Evolutionary conservation across 2,888 invertebrate genomes (phyloP).

Genomic region (Himalopsyche japonica): DNA sequence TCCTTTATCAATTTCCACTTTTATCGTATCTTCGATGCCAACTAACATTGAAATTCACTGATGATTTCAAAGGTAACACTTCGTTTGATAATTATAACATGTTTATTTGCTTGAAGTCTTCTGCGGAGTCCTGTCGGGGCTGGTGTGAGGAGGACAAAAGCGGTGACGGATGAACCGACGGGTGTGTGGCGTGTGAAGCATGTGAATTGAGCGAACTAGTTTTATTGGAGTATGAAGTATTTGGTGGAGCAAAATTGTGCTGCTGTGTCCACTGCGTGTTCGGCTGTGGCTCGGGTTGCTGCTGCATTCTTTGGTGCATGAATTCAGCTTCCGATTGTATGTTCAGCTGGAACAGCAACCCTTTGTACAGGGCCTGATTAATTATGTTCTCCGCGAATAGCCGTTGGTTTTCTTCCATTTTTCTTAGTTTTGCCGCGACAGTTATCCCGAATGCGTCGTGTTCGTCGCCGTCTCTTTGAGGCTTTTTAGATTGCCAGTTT

Average conservation of each 20-base stretch:
- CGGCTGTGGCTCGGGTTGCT: constrained; percentile 6
- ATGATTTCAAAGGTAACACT: too few species aligned
- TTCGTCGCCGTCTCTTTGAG: constrained; percentile 29
- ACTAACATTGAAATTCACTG: too few species aligned
- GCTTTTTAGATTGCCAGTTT: constrained; percentile 1
- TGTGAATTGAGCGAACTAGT: background rate
- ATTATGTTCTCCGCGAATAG: constrained; percentile 37
- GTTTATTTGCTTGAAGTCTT: constrained; percentile 27
- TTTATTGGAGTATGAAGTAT: constrained; percentile 1
- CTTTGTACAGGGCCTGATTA: constrained; percentile 37
- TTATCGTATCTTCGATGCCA: too few species aligned
- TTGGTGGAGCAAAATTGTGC: constrained; percentile 7
- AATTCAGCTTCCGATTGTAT: constrained; percentile 31
- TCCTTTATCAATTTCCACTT: too few species aligned
- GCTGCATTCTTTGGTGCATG: constrained; percentile 24
- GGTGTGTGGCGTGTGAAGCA: background rate
- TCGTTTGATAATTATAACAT: background rate
- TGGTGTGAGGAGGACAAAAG: constrained; percentile 6
- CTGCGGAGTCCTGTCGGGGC: constrained; percentile 9
- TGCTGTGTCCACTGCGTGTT: constrained; percentile 7
- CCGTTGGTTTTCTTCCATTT: constrained; percentile 35
- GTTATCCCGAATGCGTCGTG: constrained; percentile 37
- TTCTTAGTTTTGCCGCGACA: constrained; percentile 35
- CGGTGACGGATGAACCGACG: background rate
- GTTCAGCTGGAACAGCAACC: constrained; percentile 37